A percentile compares a stretch with the other conserved stretches of the same genome.
phyloP scores from a whole-genome alignment of 2,797 vertebrate species.

The Bradypodion pumilum region DNA sequence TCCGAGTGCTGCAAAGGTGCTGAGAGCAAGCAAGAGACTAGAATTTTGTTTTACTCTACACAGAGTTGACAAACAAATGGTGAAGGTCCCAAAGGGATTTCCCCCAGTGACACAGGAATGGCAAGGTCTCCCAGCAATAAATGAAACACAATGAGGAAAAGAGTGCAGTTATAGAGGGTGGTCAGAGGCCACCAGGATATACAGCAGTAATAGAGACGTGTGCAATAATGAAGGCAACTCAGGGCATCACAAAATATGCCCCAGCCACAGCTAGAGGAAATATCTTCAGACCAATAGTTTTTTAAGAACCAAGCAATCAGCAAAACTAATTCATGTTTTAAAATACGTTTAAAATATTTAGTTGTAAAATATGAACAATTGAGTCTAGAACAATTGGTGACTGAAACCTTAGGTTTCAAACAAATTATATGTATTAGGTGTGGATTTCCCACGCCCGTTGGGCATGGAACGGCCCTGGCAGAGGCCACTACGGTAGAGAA shows the following conservation, averaged over 20 bases:
- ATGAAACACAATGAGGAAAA: conserved; percentile 60
- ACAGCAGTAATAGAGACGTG: conserved; percentile 39
- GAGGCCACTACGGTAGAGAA: too few relatives aligned
- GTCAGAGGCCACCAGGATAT: conserved; percentile 41
- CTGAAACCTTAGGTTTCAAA: not conserved
- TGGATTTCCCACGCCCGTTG: too few relatives aligned
- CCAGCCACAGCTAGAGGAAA: conserved; percentile 21
- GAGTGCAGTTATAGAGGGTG: conserved; percentile 44
- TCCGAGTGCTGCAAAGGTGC: conserved; percentile 59
- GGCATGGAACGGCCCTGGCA: too few relatives aligned
- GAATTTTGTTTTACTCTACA: conserved; percentile 51
- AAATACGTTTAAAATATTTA: too few relatives aligned
- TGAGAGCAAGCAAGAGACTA: conserved; percentile 47
- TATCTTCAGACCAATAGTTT: conserved; percentile 26
- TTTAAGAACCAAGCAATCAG: not conserved
- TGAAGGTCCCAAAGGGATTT: conserved; percentile 37
- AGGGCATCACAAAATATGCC: not conserved
- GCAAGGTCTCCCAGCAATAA: conserved; percentile 51
- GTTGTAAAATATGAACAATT: not conserved
- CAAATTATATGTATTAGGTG: not conserved
- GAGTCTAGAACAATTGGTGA: not conserved
- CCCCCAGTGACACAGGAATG: conserved; percentile 57
- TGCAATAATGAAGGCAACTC: conserved; percentile 46
- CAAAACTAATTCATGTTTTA: too few relatives aligned
- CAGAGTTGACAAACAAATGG: conserved; percentile 39